A percentile compares a stretch with the other conserved stretches of the same genome.
Conservation (phyloP, 2,888 invertebrate genomes). For the Netelia fuscicornis region DNA sequence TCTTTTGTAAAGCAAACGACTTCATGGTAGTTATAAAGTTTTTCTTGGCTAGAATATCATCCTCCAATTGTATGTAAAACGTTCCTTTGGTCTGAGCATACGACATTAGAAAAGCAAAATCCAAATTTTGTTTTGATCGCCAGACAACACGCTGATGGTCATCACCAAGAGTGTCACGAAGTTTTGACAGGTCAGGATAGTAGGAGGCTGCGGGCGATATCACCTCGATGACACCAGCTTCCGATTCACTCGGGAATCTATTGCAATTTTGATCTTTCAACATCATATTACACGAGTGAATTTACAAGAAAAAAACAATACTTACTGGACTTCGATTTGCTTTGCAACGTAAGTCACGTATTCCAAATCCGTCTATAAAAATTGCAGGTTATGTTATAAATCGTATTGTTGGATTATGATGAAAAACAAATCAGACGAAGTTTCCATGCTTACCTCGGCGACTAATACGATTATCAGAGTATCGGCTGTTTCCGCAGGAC, state of each 20-base stretch:
- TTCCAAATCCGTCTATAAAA: conserved; percentile 89
- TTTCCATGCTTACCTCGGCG: conserved; percentile 88
- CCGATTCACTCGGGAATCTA: conserved; percentile 91
- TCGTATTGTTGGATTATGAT: neutral
- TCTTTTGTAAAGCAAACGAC: conserved; percentile 92
- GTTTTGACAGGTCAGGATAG: conserved; percentile 93
- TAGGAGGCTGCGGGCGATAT: conserved; percentile 94
- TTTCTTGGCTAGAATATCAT: conserved; percentile 95
- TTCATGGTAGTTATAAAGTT: conserved; percentile 95
- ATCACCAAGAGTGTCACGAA: conserved; percentile 94
- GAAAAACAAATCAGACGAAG: neutral
- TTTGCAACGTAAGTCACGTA: conserved; percentile 91
- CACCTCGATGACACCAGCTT: conserved; percentile 94
- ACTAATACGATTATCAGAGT: conserved; percentile 94
- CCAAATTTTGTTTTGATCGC: conserved; percentile 98
- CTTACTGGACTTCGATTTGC: conserved; percentile 91
- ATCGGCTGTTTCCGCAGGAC: conserved; percentile 89
- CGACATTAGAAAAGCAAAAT: conserved; percentile 97
- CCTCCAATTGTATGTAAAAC: conserved; percentile 97
- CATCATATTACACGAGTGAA: neutral
- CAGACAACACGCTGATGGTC: conserved; percentile 93
- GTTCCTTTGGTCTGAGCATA: conserved; percentile 95
- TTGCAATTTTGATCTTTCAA: conserved; percentile 39
- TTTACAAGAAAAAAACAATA: conserved; percentile 71
- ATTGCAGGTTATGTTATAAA: conserved; percentile 70